These are phyloP conservation scores for Ganaspis sp. DNA, from an alignment of 1,140 invertebrate genomes.

Conservation along the genomic window DNA sequence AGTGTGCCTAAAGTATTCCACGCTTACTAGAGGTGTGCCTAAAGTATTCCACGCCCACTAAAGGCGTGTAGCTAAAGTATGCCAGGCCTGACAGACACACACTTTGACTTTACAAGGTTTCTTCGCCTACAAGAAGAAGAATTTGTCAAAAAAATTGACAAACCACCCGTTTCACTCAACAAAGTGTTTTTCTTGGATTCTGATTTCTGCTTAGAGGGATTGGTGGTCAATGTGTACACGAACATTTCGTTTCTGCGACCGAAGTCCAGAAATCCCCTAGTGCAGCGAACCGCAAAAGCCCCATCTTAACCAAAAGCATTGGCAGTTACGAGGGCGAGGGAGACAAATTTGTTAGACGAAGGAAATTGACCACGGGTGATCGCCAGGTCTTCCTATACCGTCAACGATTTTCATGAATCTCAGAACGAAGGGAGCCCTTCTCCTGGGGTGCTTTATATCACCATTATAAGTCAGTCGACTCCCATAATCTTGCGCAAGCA, in stretches of 20 bases:
- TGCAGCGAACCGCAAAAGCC: conserved; percentile 32
- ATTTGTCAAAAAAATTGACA: no score
- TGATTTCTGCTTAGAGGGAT: conserved; percentile 18
- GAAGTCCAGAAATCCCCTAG: conserved; percentile 27
- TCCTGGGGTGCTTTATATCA: not conserved
- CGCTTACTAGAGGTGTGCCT: no score
- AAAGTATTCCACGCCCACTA: no score
- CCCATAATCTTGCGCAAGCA: no score
- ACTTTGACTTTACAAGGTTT: no score
- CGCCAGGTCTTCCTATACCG: conserved; percentile 32
- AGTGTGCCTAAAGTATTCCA: no score
- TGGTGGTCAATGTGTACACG: not conserved
- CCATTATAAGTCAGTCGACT: no score
- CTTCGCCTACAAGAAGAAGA: no score
- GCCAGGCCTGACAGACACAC: no score
- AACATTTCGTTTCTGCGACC: conserved; percentile 23
- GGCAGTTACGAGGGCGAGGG: conserved; percentile 22
- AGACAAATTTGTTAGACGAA: conserved; percentile 42
- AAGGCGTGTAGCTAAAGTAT: no score
- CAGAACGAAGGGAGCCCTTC: not conserved
- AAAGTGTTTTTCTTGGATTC: conserved; percentile 1
- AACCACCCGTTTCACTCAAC: not conserved
- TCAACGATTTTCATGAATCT: conserved; percentile 31
- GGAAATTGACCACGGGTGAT: conserved; percentile 44
- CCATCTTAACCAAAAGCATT: conserved; percentile 40